Conservation (phyloP, 2,113 vertebrate species). For the Ploceus nigricollis region DNA sequence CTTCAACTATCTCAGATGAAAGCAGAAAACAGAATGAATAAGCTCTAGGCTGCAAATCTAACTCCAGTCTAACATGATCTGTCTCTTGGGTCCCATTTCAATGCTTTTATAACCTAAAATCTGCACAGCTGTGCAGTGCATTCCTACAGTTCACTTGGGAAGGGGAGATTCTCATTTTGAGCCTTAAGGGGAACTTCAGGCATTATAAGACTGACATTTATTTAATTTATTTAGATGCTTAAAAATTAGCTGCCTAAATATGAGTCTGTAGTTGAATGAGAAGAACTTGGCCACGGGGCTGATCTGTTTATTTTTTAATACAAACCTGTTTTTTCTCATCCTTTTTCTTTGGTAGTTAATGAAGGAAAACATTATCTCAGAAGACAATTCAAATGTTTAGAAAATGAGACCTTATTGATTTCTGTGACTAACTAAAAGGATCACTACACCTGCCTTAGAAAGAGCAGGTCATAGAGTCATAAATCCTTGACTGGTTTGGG, state of each 20-base stretch:
- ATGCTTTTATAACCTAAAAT: neutral
- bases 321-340: neutral
- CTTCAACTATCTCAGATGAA: neutral
- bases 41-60: neutral
- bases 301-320: neutral
- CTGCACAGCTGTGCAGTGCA: neutral
- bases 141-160: neutral
- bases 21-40: neutral
- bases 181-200: neutral
- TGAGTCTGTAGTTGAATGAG: fast-evolving
- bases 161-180: neutral
- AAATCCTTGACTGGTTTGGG: neutral
- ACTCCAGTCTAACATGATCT: neutral
- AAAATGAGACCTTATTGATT: neutral
- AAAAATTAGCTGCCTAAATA: neutral
- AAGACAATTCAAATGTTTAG: neutral
- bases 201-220: neutral
- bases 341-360: neutral
- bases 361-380: neutral
- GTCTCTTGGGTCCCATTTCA: neutral
- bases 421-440: neutral
- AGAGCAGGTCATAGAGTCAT: no score
- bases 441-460: neutral
- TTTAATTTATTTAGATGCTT: neutral
- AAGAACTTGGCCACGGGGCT: neutral